phyloP scores from a whole-genome alignment of 2,113 vertebrate species.

The Antigone vipio region DNA sequence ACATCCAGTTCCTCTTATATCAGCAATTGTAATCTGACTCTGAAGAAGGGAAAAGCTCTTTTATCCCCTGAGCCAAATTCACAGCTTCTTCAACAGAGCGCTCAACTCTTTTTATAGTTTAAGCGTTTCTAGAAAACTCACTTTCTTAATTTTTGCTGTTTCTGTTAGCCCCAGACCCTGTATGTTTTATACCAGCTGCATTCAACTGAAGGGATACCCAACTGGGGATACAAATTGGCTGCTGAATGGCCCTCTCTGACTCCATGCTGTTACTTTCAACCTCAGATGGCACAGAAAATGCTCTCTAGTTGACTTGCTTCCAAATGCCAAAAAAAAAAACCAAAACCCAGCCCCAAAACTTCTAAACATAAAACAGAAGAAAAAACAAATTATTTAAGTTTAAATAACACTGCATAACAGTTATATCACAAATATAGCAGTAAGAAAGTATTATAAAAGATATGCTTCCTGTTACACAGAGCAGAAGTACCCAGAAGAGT shows the following conservation, averaged over 20 bases:
- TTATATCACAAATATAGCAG: neutral
- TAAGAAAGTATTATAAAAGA: neutral
- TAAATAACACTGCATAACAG: neutral
- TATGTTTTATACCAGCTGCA: neutral
- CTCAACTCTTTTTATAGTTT: neutral
- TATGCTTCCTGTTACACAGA: neutral
- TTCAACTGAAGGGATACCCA: neutral
- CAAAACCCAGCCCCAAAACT: fast-evolving
- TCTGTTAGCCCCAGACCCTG: neutral
- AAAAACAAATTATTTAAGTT: neutral
- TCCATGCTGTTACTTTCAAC: slow-evolving; percentile 14
- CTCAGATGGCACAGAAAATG: slow-evolving; percentile 13
- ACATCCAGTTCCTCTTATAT: neutral
- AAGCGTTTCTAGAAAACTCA: neutral
- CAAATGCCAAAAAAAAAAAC: neutral
- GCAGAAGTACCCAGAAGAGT: neutral
- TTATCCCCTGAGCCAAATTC: neutral
- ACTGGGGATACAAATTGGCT: slow-evolving; percentile 23
- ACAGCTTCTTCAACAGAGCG: neutral
- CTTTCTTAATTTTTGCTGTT: neutral
- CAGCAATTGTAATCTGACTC: neutral
- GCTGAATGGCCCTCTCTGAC: neutral
- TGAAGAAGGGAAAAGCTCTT: neutral
- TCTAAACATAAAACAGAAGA: neutral
- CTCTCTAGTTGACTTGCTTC: neutral